Evolutionary conservation across 2,113 vertebrate genomes (phyloP).

Genomic region (Alosa alosa): DNA sequence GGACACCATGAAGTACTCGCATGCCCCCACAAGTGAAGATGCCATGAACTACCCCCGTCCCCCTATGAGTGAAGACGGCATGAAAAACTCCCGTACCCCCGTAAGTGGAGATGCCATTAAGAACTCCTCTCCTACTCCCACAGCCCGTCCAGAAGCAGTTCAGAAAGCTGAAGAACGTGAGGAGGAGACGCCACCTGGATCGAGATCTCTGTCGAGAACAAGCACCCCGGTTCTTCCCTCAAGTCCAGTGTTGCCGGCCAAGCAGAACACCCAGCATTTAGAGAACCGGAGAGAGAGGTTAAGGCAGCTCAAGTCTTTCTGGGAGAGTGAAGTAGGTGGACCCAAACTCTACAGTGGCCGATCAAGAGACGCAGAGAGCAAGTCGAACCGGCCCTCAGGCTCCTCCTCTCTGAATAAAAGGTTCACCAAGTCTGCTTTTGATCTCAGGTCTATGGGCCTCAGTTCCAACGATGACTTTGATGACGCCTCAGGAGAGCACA

Average conservation of each 20-base stretch:
- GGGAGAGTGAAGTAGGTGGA: constrained; percentile 76
- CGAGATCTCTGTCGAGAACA: constrained; percentile 6
- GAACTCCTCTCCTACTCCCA: background rate
- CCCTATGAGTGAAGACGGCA: too few relatives aligned
- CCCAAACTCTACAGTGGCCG: constrained; percentile 43
- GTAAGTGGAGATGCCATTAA: background rate
- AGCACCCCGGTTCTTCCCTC: constrained; percentile 3
- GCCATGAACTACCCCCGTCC: too few relatives aligned
- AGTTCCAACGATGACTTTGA: constrained; percentile 50
- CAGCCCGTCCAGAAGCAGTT: background rate
- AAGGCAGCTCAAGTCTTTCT: constrained; percentile 84
- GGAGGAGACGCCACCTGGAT: constrained; percentile 10
- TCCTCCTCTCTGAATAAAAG: constrained; percentile 53
- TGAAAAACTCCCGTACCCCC: too few relatives aligned
- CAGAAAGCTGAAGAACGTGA: constrained; percentile 16
- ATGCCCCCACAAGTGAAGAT: too few relatives aligned
- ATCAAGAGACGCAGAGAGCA: constrained; percentile 51
- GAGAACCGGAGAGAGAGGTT: constrained; percentile 67
- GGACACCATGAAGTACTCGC: background rate
- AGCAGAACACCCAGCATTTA: constrained; percentile 40
- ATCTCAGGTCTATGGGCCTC: constrained; percentile 59
- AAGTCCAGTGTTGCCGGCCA: constrained; percentile 17
- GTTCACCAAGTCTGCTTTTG: constrained; percentile 62
- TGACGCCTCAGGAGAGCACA: constrained; percentile 49
- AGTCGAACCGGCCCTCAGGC: constrained; percentile 31